Evolutionary conservation across 2,113 vertebrate genomes (phyloP).

Genomic region (Eurystomus gularis): DNA sequence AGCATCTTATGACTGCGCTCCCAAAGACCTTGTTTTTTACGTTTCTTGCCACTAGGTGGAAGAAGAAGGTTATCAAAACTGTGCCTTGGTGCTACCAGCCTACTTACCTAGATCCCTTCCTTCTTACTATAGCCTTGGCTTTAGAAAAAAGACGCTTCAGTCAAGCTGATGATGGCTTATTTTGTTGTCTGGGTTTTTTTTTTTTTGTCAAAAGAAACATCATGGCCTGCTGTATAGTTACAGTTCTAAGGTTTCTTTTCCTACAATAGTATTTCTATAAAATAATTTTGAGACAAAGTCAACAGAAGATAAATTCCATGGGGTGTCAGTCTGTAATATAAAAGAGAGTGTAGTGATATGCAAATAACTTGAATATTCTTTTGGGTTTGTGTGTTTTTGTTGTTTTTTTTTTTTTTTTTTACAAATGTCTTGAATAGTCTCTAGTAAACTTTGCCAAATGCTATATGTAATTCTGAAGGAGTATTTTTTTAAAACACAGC

Average conservation of each 20-base stretch:
- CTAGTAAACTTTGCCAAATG: neutral
- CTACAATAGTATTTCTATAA: neutral
- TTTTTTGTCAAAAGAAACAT: neutral
- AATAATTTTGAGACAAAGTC: neutral
- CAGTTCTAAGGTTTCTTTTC: neutral
- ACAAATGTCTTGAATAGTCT: neutral
- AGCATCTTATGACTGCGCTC: neutral
- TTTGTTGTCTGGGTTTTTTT: neutral
- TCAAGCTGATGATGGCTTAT: neutral
- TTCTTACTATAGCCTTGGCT: neutral
- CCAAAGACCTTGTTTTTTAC: constrained; percentile 55
- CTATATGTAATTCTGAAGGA: neutral
- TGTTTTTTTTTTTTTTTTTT: neutral
- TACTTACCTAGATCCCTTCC: neutral
- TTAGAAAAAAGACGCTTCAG: neutral
- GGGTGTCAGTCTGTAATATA: neutral
- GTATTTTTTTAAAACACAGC: neutral
- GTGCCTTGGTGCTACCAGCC: neutral
- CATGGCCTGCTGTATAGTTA: neutral
- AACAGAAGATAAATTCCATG: neutral
- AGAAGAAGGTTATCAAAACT: constrained; percentile 76
- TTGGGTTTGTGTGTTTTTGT: neutral
- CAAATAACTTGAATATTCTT: neutral
- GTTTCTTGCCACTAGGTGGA: constrained; percentile 79
- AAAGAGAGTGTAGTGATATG: neutral